Conservation (phyloP, 2,797 vertebrate species). For the Percopsis omiscomaycus region DNA sequence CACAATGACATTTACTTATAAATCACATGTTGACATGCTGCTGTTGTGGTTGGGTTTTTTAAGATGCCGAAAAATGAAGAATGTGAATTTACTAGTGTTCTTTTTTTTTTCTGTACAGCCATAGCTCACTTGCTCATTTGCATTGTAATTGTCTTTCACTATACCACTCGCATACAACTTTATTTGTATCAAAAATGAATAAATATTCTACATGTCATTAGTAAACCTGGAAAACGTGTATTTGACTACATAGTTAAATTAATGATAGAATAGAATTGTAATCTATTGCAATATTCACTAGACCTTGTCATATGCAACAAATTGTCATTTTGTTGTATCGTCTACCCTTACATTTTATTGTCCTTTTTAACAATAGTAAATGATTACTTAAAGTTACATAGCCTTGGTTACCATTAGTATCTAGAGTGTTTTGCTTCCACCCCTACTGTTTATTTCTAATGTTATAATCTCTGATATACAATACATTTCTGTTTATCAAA, state of each 20-base stretch:
- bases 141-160: neutral
- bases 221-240: no score
- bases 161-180: no score
- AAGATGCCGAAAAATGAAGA: neutral
- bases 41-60: conserved; percentile 4
- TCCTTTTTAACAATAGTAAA: neutral
- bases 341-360: neutral
- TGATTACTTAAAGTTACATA: neutral
- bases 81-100: neutral
- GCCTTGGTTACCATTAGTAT: neutral
- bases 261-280: neutral
- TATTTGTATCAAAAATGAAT: no score
- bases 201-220: neutral
- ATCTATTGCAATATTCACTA: neutral
- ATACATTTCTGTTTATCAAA: conserved; percentile 34
- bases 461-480: neutral
- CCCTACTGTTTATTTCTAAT: conserved; percentile 3
- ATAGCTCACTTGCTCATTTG: neutral
- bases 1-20: conserved; percentile 7
- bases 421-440: conserved; percentile 5
- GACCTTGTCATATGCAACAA: no score
- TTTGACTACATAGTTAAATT: neutral
- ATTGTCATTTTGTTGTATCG: conserved; percentile 2
- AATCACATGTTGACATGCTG: conserved; percentile 12
- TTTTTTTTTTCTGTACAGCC: neutral